Evolutionary conservation across 2,797 vertebrate species (phyloP), one percentile per base, ranked within the genome.

Genomic region (Acipenser transmontanus): DNA sequence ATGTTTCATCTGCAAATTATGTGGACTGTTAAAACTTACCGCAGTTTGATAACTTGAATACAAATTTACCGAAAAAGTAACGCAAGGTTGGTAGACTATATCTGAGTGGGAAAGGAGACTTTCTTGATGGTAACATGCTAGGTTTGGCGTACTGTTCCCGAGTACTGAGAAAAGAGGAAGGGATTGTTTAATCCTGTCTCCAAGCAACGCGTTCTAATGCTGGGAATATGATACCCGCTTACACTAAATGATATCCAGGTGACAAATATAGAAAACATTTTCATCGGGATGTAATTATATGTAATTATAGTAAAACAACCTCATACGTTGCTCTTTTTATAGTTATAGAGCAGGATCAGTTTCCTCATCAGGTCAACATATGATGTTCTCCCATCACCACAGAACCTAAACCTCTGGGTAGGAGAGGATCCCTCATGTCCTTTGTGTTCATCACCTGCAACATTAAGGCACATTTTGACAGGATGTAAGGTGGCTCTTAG

Each of bases 251-350:
- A 54, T 54, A 9, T 9, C 52, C 52, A 54, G 8, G 52, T 54
- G 52, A 10, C 52, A 54, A 54, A 54, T 54, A 54, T 54, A 54
- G 52, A 54, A 54, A 54, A 54, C 52, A 54, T 54, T 54, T 9
- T 54, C 34, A 34, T 34, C 34, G 34, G 34, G 34, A 34, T 54
- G 52, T 54, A 6, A 54, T 54, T 54, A 54, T 54, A 6, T 9
- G 52, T n/a, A 54, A 54, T 9, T 8, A 54, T 3, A 54, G 52
- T n/a, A 54, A 9, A 9, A 54, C 52, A 54, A n/a, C n/a, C 2
- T 54, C 52, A 9, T 54, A n/a, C 7, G 52, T 9, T 54, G 8
- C n/a, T 54, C 52, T n/a, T 54, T 54, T 9, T 54, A 54, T 34
- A 34, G 34, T 34, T 34, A 34, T 34, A 34, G n/a, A n/a, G n/a